Evolutionary conservation across 2,888 invertebrate species (phyloP), one percentile per base, ranked within the genome.

Genomic region (Diabrotica balteata): DNA sequence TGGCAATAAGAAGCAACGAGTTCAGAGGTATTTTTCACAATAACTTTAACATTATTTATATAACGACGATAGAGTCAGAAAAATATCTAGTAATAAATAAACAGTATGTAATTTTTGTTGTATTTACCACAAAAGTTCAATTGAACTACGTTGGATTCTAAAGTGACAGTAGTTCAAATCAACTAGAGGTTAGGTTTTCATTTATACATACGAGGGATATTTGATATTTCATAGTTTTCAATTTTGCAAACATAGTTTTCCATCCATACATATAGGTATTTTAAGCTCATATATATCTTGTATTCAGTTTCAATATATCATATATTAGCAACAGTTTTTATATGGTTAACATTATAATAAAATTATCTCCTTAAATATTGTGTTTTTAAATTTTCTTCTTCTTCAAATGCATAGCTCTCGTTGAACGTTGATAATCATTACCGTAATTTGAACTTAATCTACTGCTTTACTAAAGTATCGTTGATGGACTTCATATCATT

Each of bases 101-200:
- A 52, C 22, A 49, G 22, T 17, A 17, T 17, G 17, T 17, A 17
- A 17, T 50, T 50, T 9, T 0, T 59, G 42, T 59, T 59, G 46
- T 32, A 32, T 32, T 32, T 32, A 4, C 5, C 5, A 32, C 32
- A 4, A 32, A 32, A 50, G 42, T 59, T 59, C 51, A 43, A 11
- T 51, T 32, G 50, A 59, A 59, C 59, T 59, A 59, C 43, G 32
- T 32, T 44, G 42, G 7, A n/a, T 7, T 32, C 5, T 4, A 52
- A 52, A 42, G 43, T 54, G 43, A 54, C 55, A 57, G 55, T 46
- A 57, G 45, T 57, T 57, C 55, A 57, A 45, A 57, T 55, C 7
- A 11, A 11, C n/a, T 7, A 8, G n/a, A 42, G 10, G 7, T 22
- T 51, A 42, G 32, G 32, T 32, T 32, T 32, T 32, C 4, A 32